Percentiles rank a stretch among this genome's conserved stretches.
Conservation (phyloP, 1,140 invertebrate species). For the Ips nitidus region DNA sequence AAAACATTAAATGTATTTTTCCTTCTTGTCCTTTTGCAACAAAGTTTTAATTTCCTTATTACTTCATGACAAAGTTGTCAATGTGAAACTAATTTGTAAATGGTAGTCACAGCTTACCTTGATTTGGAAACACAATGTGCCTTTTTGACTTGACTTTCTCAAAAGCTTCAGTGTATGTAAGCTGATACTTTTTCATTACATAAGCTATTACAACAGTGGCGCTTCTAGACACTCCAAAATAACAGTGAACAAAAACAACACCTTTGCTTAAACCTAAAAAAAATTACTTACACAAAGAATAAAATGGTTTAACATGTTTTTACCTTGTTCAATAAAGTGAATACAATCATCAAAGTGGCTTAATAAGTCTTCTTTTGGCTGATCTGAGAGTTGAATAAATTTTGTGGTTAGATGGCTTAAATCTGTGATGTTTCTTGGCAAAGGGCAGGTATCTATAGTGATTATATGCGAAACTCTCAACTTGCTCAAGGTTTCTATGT, state of each 20-base stretch:
- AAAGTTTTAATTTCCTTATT: too few relatives aligned
- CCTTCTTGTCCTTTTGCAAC: too few relatives aligned
- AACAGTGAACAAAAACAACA: slow-evolving; percentile 78
- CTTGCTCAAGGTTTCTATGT: slow-evolving; percentile 66
- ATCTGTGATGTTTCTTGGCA: slow-evolving; percentile 71
- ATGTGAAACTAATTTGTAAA: not conserved
- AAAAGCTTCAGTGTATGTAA: slow-evolving; percentile 72
- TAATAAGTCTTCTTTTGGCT: slow-evolving; percentile 80
- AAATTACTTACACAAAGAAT: not conserved
- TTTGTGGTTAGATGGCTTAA: slow-evolving; percentile 67
- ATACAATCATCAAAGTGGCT: slow-evolving; percentile 73
- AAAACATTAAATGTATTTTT: too few relatives aligned
- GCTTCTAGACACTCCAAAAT: slow-evolving; percentile 84
- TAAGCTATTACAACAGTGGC: slow-evolving; percentile 81
- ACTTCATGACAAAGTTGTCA: not conserved
- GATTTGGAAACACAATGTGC: slow-evolving; percentile 41
- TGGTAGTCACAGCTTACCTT: slow-evolving; percentile 14
- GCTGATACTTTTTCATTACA: slow-evolving; percentile 78
- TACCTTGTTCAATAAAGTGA: slow-evolving; percentile 69
- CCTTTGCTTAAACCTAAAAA: slow-evolving; percentile 52
- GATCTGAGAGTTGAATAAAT: slow-evolving; percentile 79
- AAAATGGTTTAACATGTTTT: not conserved
- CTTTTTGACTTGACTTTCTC: slow-evolving; percentile 51
- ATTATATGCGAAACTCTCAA: slow-evolving; percentile 74
- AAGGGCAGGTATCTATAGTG: slow-evolving; percentile 78